Conservation (phyloP, 2,113 vertebrate species). For the Pelusios castaneus region DNA sequence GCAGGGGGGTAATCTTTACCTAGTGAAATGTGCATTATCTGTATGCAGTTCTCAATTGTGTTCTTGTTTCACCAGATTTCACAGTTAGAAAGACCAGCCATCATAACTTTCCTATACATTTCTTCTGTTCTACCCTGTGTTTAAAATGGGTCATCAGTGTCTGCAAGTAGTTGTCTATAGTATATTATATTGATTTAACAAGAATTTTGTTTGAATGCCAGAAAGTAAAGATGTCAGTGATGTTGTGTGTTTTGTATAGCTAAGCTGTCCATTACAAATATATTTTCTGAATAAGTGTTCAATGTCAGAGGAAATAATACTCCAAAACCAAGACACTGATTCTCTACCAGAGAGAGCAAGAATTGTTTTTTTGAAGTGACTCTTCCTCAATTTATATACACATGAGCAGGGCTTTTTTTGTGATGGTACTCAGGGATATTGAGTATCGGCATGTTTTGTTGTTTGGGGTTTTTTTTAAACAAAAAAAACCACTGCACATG, state of each 20-base stretch:
- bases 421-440: too few relatives aligned
- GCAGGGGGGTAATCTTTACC: background rate
- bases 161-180: background rate
- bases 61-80: slow-evolving; percentile 5
- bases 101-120: background rate
- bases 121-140: background rate
- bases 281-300: background rate
- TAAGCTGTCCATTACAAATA: background rate
- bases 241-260: background rate
- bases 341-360: background rate
- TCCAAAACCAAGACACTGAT: background rate
- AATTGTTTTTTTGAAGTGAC: background rate
- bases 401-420: too few relatives aligned
- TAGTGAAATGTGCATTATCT: background rate
- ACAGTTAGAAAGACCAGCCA: background rate
- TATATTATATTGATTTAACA: background rate
- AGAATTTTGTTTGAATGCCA: background rate
- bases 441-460: too few relatives aligned
- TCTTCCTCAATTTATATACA: background rate
- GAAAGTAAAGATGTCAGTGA: background rate
- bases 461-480: too few relatives aligned
- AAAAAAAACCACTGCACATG: too few relatives aligned
- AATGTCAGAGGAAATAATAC: background rate
- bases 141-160: background rate
- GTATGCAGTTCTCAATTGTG: background rate